Conservation (phyloP, 2,113 vertebrate genomes). For the Apodemus sylvaticus region DNA sequence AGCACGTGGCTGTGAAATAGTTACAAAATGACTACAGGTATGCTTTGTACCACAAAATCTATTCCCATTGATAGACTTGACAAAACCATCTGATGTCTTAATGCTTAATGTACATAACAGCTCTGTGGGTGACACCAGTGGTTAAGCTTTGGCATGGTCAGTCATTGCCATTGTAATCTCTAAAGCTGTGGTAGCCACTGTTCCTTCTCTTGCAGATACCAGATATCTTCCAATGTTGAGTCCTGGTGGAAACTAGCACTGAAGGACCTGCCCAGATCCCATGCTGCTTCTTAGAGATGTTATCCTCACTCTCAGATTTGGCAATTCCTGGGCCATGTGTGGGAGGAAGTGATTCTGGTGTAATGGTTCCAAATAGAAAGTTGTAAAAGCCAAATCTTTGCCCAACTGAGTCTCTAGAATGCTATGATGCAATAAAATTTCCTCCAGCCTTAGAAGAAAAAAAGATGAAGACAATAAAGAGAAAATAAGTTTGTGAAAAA, state of each 20-base stretch:
- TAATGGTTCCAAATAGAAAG: constrained; percentile 93
- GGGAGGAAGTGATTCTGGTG: constrained; percentile 88
- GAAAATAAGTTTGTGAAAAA: neutral
- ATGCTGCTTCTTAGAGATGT: constrained; percentile 89
- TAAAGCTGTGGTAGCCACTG: constrained; percentile 92
- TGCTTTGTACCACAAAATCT: constrained; percentile 79
- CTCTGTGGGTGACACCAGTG: constrained; percentile 56
- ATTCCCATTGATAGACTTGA: constrained; percentile 77
- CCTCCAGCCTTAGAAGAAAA: constrained; percentile 91
- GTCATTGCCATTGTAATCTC: constrained; percentile 87
- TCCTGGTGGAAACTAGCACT: constrained; percentile 94
- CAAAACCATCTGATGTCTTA: constrained; percentile 59
- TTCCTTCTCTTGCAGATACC: constrained; percentile 91
- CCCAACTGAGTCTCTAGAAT: constrained; percentile 97
- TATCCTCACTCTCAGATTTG: constrained; percentile 90
- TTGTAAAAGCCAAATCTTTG: constrained; percentile 97
- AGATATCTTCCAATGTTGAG: constrained; percentile 90
- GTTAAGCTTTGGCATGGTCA: constrained; percentile 66
- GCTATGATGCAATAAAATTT: constrained; percentile 98
- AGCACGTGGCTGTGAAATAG: neutral
- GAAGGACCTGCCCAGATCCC: constrained; percentile 91
- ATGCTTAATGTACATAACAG: constrained; percentile 15
- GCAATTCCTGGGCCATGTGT: constrained; percentile 85
- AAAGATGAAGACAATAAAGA: constrained; percentile 40
- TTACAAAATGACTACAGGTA: constrained; percentile 72